These are phyloP conservation scores for Philhelius pedissequus DNA, from an alignment of 2,888 invertebrate genomes.

Conservation along the genomic window DNA sequence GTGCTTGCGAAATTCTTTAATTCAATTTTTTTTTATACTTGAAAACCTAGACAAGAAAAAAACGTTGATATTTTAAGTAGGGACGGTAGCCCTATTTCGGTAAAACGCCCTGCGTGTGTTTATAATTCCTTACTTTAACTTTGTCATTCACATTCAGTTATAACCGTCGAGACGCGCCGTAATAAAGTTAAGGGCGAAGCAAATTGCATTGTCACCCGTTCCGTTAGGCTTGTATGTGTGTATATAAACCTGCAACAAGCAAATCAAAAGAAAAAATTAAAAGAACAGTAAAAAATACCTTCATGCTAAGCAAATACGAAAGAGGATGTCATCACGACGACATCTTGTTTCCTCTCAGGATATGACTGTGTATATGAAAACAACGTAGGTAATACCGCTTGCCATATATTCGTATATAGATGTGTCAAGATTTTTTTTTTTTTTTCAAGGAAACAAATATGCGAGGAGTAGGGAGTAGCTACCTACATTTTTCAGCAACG, in stretches of 20 bases:
- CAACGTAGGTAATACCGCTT: constrained; percentile 4
- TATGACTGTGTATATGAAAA: not conserved
- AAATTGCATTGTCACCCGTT: constrained; percentile 56
- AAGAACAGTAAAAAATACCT: not conserved
- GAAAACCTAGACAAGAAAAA: not conserved
- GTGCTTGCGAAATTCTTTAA: constrained; percentile 42
- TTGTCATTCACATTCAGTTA: not conserved
- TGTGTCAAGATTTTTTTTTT: constrained; percentile 31
- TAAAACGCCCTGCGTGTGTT: constrained; percentile 37
- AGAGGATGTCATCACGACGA: constrained; percentile 62
- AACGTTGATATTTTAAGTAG: constrained; percentile 41
- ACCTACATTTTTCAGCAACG: not conserved
- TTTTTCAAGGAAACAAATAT: not conserved
- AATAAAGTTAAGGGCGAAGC: constrained; percentile 13
- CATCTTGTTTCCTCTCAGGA: constrained; percentile 61
- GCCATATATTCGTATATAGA: no score
- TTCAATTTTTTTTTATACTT: constrained; percentile 40
- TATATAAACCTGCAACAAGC: constrained; percentile 18
- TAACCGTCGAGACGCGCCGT: not conserved
- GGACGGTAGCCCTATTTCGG: constrained; percentile 36
- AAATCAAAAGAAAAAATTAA: not conserved
- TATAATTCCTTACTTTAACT: constrained; percentile 50
- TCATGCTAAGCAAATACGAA: constrained; percentile 37
- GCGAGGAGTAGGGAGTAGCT: not conserved
- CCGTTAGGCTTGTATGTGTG: no score